Evolutionary conservation across 2,113 vertebrate species (phyloP), one percentile per base, ranked within the genome.

Genomic region (Balaenoptera acutorostrata): DNA sequence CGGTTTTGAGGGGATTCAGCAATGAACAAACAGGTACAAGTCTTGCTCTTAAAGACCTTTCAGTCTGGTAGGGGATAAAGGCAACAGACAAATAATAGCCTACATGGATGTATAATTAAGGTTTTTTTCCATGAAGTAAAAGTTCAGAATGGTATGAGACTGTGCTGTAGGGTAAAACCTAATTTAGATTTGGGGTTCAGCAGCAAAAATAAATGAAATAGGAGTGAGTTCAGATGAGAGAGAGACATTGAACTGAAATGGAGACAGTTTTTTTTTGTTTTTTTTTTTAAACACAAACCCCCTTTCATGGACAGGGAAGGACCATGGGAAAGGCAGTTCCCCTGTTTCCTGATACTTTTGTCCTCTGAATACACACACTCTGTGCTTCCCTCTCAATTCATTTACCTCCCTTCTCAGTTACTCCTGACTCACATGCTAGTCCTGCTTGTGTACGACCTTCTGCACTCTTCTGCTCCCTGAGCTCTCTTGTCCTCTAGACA

Each of bases 381-480:
- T 13, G 44, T 49, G 77, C 10, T 14, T 13, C 29, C 29, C 0
- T 9, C 14, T 31, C 1, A 0, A 5, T n/a, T 17, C 33, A 5
- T 10, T n/a, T 2, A 17, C 25, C 8, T 23, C 39, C 66, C 21
- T 59, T 18, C 63, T 74, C 33, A 36, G 12, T 25, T 31, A 33
- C 44, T 72, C 85, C 41, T 8, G 14, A 23, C 41, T 33, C 63
- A n/a, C 41, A 55, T n/a, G 9, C 44, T 29, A 6, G 46, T 31
- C 8, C 27, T 6, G 29, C 46, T 15, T 75, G 57, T 29, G 27
- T 17, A 15, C 57, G 64, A 59, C 29, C 66, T 77, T 44, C 39
- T 36, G 80, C 18, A 25, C 25, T 20, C 29, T 29, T 59, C 63
- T 29, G 27, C 1, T 52, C 21, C 72, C 52, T 23, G 15, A n/a